phyloP scores from a whole-genome alignment of 1,140 invertebrate genomes.

The Pteromalus puparum region DNA sequence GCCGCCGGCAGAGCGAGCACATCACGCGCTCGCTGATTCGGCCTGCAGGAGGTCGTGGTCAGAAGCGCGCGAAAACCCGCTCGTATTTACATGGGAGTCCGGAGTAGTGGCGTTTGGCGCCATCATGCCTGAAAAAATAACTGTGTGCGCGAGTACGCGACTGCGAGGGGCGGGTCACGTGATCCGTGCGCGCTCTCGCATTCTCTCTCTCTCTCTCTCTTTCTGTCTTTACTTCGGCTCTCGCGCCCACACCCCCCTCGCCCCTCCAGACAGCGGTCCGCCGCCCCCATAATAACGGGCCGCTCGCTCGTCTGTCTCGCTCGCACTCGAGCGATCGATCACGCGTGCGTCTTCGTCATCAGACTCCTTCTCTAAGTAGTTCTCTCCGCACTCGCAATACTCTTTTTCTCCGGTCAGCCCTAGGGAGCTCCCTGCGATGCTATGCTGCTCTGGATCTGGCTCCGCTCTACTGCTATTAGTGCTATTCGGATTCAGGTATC shows the following conservation, averaged over 20 bases:
- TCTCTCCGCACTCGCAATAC: neutral
- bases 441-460: too few species aligned
- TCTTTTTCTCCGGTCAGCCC: neutral
- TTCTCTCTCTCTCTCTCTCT: slow-evolving; percentile 5
- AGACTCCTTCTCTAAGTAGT: neutral
- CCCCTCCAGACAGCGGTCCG: neutral
- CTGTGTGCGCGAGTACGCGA: slow-evolving; percentile 68
- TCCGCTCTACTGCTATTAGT: too few species aligned
- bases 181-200: slow-evolving; percentile 61
- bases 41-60: neutral
- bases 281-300: slow-evolving; percentile 4
- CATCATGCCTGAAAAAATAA: slow-evolving; percentile 79
- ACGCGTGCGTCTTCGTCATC: neutral
- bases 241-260: neutral
- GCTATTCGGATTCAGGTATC: too few species aligned
- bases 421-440: neutral
- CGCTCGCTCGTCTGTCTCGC: neutral
- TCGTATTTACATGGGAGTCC: slow-evolving; percentile 72
- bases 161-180: slow-evolving; percentile 71
- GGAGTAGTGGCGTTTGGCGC: slow-evolving; percentile 77
- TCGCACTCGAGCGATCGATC: slow-evolving; percentile 20
- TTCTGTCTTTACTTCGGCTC: neutral
- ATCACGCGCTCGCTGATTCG: slow-evolving; percentile 52
- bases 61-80: slow-evolving; percentile 57
- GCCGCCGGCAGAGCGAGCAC: slow-evolving; percentile 9